Evolutionary conservation across 2,797 vertebrate genomes (phyloP), one percentile per base, ranked within the genome.

Genomic region (Delichon dasypus): DNA sequence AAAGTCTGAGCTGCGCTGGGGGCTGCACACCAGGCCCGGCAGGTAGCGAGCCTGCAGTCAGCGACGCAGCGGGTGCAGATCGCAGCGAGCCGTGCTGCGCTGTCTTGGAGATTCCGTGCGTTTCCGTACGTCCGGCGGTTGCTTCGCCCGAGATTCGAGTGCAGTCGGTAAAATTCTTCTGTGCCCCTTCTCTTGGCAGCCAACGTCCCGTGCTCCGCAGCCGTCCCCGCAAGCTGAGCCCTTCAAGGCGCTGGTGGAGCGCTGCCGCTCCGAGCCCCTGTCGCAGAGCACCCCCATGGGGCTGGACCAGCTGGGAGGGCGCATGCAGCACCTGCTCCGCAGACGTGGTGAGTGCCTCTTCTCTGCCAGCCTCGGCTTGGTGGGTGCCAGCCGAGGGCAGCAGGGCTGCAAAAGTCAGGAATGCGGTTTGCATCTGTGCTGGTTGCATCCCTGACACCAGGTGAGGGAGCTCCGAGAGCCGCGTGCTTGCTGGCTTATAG

Each of bases 221-320:
- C 97, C 98, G 55, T 98, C 97, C n/a, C 98, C 98, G 0, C 96
- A 95, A 65, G 98, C 98, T 60, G 98, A 98, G 51, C 98, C 98
- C 6, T 98, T 98, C 92, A 98, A 98, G 97, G 97, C 90, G 8
- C 97, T 98, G 14, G 98, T 99, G 88, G 98, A 99, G 97, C 98
- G 98, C 81, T 99, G 98, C 83, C 98, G 97, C 51, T 99, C 98
- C 1, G 96, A 99, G 51, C 98, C 98, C 7, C 97, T 99, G 16
- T 98, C 98, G 51, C 98, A 98, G 95, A 98, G 98, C 94, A 98
- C 98, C 10, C 98, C 98, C 0, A 97, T 98, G 73, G 98, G 98
- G 50, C 85, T 98, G 88, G 98, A 98, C 92, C 97, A 97, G 83
- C 18, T 98, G 25, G 97, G 98, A 50, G 97, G 98, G 94, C 98